Percentiles rank a stretch among this genome's conserved stretches.
Evolutionary conservation across 2,888 invertebrate genomes (phyloP).

Genomic region (Petrolisthes cinctipes): DNA sequence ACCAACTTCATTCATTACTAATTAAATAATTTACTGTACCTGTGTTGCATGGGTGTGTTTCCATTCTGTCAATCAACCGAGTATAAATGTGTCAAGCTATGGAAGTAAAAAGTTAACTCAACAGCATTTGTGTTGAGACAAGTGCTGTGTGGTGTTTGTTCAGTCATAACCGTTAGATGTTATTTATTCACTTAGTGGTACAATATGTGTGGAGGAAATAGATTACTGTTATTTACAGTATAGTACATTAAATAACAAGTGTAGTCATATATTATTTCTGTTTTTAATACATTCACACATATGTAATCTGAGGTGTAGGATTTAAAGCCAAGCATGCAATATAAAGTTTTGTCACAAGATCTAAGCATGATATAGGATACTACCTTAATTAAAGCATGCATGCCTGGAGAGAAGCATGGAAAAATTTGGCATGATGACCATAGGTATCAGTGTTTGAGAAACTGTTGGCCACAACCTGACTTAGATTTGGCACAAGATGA

Average conservation of each 20-base stretch:
- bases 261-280: background rate
- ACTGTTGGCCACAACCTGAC: conserved; percentile 30
- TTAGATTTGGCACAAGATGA: conserved; percentile 2
- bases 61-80: no score
- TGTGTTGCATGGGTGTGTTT: no score
- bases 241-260: background rate
- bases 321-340: background rate
- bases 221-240: no score
- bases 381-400: background rate
- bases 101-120: no score
- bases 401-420: background rate
- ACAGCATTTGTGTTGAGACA: no score
- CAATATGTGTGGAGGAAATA: no score
- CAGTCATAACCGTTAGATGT: no score
- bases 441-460: conserved; percentile 22
- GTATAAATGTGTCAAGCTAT: no score
- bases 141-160: no score
- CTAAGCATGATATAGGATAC: background rate
- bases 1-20: no score
- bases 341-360: background rate
- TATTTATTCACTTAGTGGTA: no score
- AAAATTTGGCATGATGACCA: background rate
- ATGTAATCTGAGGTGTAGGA: background rate
- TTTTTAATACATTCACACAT: background rate
- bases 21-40: no score